These are phyloP conservation scores for Rhagologus leucostigma DNA, from an alignment of 2,113 vertebrate genomes.

Conservation along the genomic window DNA sequence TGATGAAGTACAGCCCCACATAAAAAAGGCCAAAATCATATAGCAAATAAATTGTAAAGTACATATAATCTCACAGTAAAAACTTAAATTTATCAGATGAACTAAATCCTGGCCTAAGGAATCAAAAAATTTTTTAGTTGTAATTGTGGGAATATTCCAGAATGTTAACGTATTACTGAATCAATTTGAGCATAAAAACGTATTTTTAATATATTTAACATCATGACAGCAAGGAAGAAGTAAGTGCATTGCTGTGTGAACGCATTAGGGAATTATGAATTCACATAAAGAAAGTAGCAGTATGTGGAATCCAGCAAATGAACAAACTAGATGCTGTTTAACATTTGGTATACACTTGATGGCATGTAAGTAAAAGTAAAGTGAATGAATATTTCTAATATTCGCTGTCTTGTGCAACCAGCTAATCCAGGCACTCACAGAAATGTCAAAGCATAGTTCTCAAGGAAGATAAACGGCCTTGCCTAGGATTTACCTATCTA, in stretches of 20 bases:
- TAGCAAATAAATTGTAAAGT: slow-evolving; percentile 37
- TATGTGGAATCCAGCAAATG: neutral
- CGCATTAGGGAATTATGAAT: neutral
- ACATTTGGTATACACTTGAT: neutral
- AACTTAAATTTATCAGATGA: slow-evolving; percentile 4
- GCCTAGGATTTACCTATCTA: neutral
- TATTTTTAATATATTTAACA: slow-evolving; percentile 7
- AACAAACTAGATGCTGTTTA: neutral
- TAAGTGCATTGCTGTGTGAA: neutral
- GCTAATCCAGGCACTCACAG: neutral
- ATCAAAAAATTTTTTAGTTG: neutral
- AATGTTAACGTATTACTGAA: neutral
- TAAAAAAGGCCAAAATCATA: slow-evolving; percentile 36
- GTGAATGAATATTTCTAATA: neutral
- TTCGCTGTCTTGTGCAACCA: neutral
- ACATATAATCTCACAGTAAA: slow-evolving; percentile 30
- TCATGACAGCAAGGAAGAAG: neutral
- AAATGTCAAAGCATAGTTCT: neutral
- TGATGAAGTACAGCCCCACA: slow-evolving; percentile 16
- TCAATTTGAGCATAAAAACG: neutral
- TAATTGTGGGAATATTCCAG: neutral
- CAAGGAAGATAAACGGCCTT: neutral
- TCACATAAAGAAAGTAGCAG: neutral
- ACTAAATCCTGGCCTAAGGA: slow-evolving; percentile 1
- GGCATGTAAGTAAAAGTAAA: neutral